Base-by-base conservation (phyloP, 1,140 invertebrate genomes). In the Danaus melanippus region DNA sequence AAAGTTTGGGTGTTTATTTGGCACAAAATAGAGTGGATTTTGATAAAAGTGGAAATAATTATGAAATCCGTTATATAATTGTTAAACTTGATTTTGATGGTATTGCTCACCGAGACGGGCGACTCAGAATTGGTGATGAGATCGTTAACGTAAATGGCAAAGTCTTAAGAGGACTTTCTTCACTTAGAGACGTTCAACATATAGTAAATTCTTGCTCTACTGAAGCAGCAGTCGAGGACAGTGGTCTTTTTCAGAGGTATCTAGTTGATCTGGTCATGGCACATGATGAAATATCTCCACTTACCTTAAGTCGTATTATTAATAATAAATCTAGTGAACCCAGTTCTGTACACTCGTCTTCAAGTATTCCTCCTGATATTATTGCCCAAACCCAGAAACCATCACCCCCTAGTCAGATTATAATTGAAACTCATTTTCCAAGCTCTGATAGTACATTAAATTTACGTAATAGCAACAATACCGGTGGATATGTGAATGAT, bases 61-160 rank as follows among this genome's bases (percentile, higher is more conserved):
- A 85, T 58, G 91, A 92, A 78, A 90, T 93, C 48, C 90, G 93
- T 10, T 96, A 95, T 69, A 90, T 96, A 64, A 92, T 96, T 50
- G 93, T 95, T 2, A 93, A 95, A 72, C 88, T 96, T 42, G 94
- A 95, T 62, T 90, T 90, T 60, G 92, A 92, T 51, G 93, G 94
- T 45, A 92, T 95, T 66, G 94, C 94, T 46, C 91, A 94, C 64
- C 93, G 94, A 79, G 94, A 96, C 75, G 94, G 94, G 0, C 89
- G 93, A 56, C 86, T 96, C 55, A 89, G 92, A 64, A 88, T 94
- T 46, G 93, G 93, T 7, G 95, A 96, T 83, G 94, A 96, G 87
- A 92, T 96, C 54, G 90, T 96, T 10, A 94, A 95, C 79, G 94
- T 96, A 8, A 96, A 96, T 78, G 94, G 94, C 1, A 91, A 91